Base-by-base conservation (phyloP, 2,888 invertebrate species). In the Trichogramma evanescens region DNA sequence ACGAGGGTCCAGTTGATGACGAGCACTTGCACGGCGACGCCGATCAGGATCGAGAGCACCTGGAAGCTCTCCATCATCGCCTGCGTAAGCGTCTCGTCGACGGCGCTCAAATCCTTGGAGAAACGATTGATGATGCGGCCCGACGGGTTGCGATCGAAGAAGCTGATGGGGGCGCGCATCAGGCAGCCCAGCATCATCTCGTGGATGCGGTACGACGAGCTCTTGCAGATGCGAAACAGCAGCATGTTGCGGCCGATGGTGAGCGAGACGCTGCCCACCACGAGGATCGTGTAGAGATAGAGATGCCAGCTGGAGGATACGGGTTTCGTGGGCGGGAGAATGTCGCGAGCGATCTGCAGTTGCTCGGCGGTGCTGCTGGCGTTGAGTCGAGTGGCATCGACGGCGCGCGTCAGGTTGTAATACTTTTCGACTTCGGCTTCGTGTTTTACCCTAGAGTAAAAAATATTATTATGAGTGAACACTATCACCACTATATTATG, bases 121-220 rank as follows among this genome's bases (percentile, higher is more conserved):
- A 93, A 93, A 58, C 92, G 80, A 77, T 92, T 92, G 54, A 93
- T 81, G 67, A 93, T 88, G 9, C 91, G 83, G 40, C 92, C 89
- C 8, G 90, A 87, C 0, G 93, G 89, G 76, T 93, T 92, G 6
- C 85, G 86, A 74, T 92, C 89, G 75, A 93, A 94, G 79, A 93
- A 94, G 38, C 84, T 79, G 82, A 91, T 88, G 0, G 90, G 88
- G 0, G 90, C 86, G 65, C 86, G 81, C 9, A 93, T 75, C 45
- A 94, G 82, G 67, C 87, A 84, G 41, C 82, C 79, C 76, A 93
- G 91, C 90, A 93, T 92, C 44, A 78, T 80, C 71, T 88, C 86
- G 78, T 94, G 93, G 2, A 94, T 80, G 57, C 80, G 83, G 65
- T 84, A 85, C 0, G 91, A 89, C 13, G 91, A 86, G 43, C 83